Conservation (phyloP, 2,113 vertebrate genomes). For the Mus musculus region GRCm39 chr6:144659001-144659500, state of each 20-base stretch:
- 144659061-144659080: conserved; percentile 2
- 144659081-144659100: neutral
- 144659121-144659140: neutral
- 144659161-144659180: neutral
- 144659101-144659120: neutral
- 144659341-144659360: conserved; percentile 31
- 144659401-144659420: neutral
- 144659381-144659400: conserved; percentile 20
- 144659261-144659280: conserved; percentile 26
- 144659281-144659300: neutral
- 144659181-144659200: neutral
- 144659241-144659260: neutral
- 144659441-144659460: neutral
- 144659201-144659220: conserved; percentile 34
- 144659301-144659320: conserved; percentile 1
- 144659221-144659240: neutral
- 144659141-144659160: neutral
- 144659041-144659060: conserved; percentile 10
- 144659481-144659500: neutral
- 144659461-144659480: neutral
- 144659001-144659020: neutral
- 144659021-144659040: neutral
- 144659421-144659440: neutral
- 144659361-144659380: neutral
- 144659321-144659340: conserved; percentile 57